A percentile compares a stretch with the other conserved stretches of the same genome.
These are phyloP conservation scores for Panulirus ornatus DNA, from an alignment of 1,140 invertebrate species.

Conservation along the genomic window DNA sequence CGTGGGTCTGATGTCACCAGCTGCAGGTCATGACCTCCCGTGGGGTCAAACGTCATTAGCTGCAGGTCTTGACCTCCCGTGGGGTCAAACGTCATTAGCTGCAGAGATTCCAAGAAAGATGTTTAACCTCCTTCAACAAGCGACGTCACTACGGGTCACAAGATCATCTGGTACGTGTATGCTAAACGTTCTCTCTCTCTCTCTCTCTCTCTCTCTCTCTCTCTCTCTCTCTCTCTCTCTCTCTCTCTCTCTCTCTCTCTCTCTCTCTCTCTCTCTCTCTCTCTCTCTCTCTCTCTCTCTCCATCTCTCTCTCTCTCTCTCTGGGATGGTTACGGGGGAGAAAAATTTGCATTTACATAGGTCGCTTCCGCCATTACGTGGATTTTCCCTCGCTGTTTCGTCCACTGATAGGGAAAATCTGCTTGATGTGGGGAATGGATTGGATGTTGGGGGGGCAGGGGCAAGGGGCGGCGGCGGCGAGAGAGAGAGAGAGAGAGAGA, in stretches of 20 bases:
- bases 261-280: not conserved
- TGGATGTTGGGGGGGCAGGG: not conserved
- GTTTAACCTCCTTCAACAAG: too few species aligned
- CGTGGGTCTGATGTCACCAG: too few species aligned
- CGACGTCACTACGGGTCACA: too few species aligned
- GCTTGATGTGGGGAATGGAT: not conserved
- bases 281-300: not conserved
- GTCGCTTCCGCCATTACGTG: not conserved
- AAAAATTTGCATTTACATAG: not conserved
- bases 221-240: not conserved
- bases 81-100: too few species aligned
- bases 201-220: slow-evolving; percentile 10
- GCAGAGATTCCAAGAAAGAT: too few species aligned
- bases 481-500: not conserved
- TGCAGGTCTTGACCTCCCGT: too few species aligned
- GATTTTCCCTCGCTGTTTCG: not conserved
- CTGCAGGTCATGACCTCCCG: too few species aligned
- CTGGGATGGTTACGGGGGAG: not conserved
- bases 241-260: not conserved
- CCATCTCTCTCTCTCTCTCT: not conserved
- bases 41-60: too few species aligned
- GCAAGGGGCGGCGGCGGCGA: not conserved
- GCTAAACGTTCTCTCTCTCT: too few species aligned
- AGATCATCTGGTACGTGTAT: too few species aligned
- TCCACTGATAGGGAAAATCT: not conserved